These are phyloP conservation scores for Leuctra nigra DNA, from an alignment of 2,888 invertebrate genomes.

Conservation along the genomic window DNA sequence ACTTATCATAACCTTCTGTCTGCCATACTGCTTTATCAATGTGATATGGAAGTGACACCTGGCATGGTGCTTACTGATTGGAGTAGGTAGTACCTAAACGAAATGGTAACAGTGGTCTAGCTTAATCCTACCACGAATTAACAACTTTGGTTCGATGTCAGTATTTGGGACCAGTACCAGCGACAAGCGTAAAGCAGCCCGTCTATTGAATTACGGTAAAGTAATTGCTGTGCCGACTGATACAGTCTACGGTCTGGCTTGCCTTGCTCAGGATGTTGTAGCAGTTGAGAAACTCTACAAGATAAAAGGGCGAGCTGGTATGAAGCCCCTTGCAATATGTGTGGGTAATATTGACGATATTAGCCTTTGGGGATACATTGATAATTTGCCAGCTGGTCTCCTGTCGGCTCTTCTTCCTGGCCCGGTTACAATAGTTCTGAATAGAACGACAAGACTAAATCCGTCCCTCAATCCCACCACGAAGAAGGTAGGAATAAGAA, in stretches of 20 bases:
- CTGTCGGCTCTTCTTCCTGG: slow-evolving; percentile 79
- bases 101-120: too few species aligned
- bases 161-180: slow-evolving; percentile 32
- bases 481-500: slow-evolving; percentile 67
- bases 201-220: slow-evolving; percentile 46
- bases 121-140: too few species aligned
- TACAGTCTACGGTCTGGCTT: slow-evolving; percentile 94
- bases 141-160: too few species aligned
- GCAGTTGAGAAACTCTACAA: slow-evolving; percentile 76
- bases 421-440: slow-evolving; percentile 86
- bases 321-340: slow-evolving; percentile 93
- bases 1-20: too few species aligned
- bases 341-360: slow-evolving; percentile 67
- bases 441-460: slow-evolving; percentile 65
- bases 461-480: slow-evolving; percentile 72
- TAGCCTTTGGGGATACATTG: slow-evolving; percentile 64
- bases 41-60: too few species aligned
- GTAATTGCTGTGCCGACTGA: slow-evolving; percentile 94
- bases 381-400: slow-evolving; percentile 61
- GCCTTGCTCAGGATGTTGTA: slow-evolving; percentile 68
- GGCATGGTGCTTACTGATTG: too few species aligned
- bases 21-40: too few species aligned
- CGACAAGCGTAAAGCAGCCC: slow-evolving; percentile 44
- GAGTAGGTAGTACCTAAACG: too few species aligned
- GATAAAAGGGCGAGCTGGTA: slow-evolving; percentile 74